phyloP scores from a whole-genome alignment of 2,888 invertebrate genomes.

The Trichogramma evanescens region DNA sequence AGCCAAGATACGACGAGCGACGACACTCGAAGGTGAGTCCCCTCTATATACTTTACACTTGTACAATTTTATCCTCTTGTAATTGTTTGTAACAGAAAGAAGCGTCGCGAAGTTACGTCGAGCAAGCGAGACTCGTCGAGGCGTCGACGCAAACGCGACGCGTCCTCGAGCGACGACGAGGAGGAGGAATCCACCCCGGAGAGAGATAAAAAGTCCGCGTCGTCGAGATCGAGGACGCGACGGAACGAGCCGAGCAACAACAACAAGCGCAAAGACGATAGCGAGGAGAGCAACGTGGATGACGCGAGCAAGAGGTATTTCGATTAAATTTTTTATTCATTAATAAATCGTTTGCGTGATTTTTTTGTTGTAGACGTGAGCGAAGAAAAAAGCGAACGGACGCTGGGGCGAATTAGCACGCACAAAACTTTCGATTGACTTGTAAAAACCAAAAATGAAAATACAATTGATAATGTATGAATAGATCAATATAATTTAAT shows the following conservation, averaged over 20 bases:
- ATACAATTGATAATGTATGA: too few relatives aligned
- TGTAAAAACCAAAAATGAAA: too few relatives aligned
- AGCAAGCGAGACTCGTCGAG: slow-evolving; percentile 55
- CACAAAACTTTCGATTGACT: too few relatives aligned
- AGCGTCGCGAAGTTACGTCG: slow-evolving; percentile 60
- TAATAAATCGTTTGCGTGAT: background rate
- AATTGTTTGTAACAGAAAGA: slow-evolving; percentile 37
- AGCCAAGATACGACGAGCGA: background rate
- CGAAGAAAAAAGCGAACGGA: slow-evolving; percentile 36
- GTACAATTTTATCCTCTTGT: slow-evolving; percentile 1
- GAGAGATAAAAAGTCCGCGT: background rate
- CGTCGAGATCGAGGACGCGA: background rate
- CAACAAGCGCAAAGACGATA: slow-evolving; percentile 28
- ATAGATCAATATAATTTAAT: too few relatives aligned
- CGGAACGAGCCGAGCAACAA: slow-evolving; percentile 21
- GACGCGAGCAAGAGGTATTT: slow-evolving; percentile 30
- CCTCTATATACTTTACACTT: background rate
- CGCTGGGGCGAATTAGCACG: background rate
- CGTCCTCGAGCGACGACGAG: slow-evolving; percentile 2
- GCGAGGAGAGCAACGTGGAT: slow-evolving; percentile 27
- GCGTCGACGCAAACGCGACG: slow-evolving; percentile 28
- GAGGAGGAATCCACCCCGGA: slow-evolving; percentile 10
- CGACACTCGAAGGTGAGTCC: background rate
- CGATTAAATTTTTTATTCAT: background rate
- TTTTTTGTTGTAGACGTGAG: slow-evolving; percentile 29